phyloP scores from a whole-genome alignment of 2,113 vertebrate genomes.

The Boulengeromyrus knoepffleri region DNA sequence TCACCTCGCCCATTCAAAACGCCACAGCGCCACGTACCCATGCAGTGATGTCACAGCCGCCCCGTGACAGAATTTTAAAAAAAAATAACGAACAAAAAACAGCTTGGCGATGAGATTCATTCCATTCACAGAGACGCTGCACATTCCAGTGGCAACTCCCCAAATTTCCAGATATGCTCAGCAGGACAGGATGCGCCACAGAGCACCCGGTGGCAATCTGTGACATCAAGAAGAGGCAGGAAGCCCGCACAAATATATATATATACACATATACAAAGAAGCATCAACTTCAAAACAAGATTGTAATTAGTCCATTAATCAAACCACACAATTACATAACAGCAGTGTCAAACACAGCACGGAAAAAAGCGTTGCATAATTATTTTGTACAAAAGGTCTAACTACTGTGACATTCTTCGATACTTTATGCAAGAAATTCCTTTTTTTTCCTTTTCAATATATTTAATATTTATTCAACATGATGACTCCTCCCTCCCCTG shows the following conservation, averaged over 20 bases:
- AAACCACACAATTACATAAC: constrained; percentile 48
- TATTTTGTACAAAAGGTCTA: not conserved
- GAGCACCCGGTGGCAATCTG: not conserved
- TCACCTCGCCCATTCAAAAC: not conserved
- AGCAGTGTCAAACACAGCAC: not conserved
- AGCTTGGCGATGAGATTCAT: not conserved
- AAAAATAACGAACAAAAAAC: not conserved
- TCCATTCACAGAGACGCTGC: not conserved
- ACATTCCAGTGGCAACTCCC: not conserved
- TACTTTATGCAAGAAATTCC: not conserved
- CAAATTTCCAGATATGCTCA: not conserved
- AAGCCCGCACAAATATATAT: not conserved
- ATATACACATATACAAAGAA: not conserved
- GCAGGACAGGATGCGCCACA: not conserved
- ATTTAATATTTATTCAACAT: not conserved
- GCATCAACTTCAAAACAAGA: constrained; percentile 22
- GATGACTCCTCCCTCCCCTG: not conserved
- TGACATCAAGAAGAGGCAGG: constrained; percentile 13
- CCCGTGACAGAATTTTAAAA: not conserved
- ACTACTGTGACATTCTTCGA: not conserved
- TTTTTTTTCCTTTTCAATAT: not conserved
- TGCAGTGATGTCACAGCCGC: not conserved
- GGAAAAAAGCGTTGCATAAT: constrained; percentile 22
- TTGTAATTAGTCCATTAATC: constrained; percentile 40
- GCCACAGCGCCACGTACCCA: not conserved